Percentiles rank a stretch among this genome's conserved stretches.
Evolutionary conservation across 2,113 vertebrate genomes (phyloP).

Genomic region (Cavia porcellus): DNA sequence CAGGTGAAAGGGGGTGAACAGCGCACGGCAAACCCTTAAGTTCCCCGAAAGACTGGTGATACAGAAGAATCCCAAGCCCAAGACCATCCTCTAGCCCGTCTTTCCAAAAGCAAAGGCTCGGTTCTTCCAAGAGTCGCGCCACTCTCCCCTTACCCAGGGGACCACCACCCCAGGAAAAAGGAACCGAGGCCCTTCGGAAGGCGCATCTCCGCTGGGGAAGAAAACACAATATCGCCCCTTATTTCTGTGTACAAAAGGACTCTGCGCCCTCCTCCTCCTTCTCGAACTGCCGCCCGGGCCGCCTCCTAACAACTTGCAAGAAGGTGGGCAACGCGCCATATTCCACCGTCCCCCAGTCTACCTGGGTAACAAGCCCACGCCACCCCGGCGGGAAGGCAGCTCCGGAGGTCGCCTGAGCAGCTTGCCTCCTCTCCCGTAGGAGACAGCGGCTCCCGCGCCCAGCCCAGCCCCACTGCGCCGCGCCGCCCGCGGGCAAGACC

Average conservation of each 20-base stretch:
- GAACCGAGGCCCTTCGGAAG: background rate
- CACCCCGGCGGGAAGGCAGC: constrained; percentile 70
- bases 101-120: background rate
- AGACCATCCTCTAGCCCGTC: background rate
- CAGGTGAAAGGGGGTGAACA: constrained; percentile 61
- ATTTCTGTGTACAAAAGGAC: constrained; percentile 81
- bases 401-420: constrained; percentile 41
- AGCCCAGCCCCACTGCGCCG: constrained; percentile 58
- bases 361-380: constrained; percentile 81
- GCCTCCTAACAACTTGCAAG: constrained; percentile 80
- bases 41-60: background rate
- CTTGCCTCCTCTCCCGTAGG: constrained; percentile 60
- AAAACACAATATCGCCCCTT: constrained; percentile 76
- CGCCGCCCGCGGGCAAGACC: constrained; percentile 51
- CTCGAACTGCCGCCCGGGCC: constrained; percentile 68
- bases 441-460: constrained; percentile 65
- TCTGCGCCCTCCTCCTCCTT: constrained; percentile 76
- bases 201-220: constrained; percentile 28
- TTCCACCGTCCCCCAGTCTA: constrained; percentile 77
- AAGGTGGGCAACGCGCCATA: constrained; percentile 81
- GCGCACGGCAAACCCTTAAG: background rate
- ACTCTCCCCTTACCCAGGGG: constrained; percentile 27
- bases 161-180: constrained; percentile 48
- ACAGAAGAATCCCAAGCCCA: background rate
- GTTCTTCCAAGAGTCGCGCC: constrained; percentile 24